Percentiles rank a stretch among this genome's conserved stretches.
Evolutionary conservation across 2,888 invertebrate species (phyloP).

Genomic region (Cabera pusaria): DNA sequence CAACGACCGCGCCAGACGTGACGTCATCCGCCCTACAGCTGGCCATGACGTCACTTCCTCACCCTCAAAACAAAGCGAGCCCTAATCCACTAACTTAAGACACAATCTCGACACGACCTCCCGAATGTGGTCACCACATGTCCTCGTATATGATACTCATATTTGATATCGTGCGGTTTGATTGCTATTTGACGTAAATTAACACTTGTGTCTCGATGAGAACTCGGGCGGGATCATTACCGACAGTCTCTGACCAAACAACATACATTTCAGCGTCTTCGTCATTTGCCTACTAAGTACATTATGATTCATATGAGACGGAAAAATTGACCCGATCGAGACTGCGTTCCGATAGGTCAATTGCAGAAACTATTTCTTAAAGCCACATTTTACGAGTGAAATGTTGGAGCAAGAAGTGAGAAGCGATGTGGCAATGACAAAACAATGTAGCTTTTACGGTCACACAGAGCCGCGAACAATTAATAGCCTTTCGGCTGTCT

Average conservation of each 20-base stretch:
- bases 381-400: conserved; percentile 10
- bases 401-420: conserved; percentile 9
- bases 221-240: conserved; percentile 43
- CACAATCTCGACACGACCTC: conserved; percentile 53
- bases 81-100: conserved; percentile 57
- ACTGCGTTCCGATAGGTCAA: conserved; percentile 3
- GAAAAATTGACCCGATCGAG: conserved; percentile 6
- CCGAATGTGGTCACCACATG: conserved; percentile 65
- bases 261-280: conserved; percentile 3
- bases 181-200: conserved; percentile 55
- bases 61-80: conserved; percentile 46
- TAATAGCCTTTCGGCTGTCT: conserved; percentile 25
- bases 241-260: conserved; percentile 41
- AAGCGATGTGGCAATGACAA: conserved; percentile 27
- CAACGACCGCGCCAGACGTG: conserved; percentile 70
- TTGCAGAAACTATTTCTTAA: conserved; percentile 7
- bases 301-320: conserved; percentile 9
- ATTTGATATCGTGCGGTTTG: conserved; percentile 64
- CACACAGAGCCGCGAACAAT: conserved; percentile 29
- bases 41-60: conserved; percentile 72
- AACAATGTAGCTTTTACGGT: conserved; percentile 27
- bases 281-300: not conserved
- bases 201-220: conserved; percentile 52
- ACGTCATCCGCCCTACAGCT: conserved; percentile 81
- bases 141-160: conserved; percentile 57